Evolutionary conservation across 2,797 vertebrate species (phyloP), one percentile per base, ranked within the genome.

Genomic region (Micromesistius poutassou): DNA sequence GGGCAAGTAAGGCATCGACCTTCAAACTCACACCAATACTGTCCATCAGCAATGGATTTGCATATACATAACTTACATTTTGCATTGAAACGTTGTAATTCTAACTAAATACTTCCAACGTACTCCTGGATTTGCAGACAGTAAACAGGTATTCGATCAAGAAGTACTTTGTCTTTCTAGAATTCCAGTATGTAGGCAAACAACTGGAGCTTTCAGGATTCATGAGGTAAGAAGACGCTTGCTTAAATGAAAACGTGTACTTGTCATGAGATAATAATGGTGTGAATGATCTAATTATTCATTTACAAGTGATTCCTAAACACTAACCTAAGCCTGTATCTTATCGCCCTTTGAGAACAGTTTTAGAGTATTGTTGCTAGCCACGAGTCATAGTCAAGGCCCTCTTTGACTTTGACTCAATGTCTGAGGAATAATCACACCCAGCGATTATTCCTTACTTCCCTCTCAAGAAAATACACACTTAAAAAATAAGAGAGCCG

Each of bases 61-160:
- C 38, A 55, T 40, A 74, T 28, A 76, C 68, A 75, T 75, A 70
- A 33, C 79, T 80, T 30, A 68, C 30, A 76, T 22, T 77, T 86
- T 91, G 89, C 87, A 90, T 83, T 92, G 87, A 88, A 86, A 86
- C 85, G 85, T 81, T 85, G 73, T 77, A 74, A 87, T 89, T 85
- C 82, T 80, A 88, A 85, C 84, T 70, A 88, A 85, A 86, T 12
- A 28, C 82, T 88, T 50, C 82, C 9, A 4, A 79, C 76, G 9
- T 66, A 66, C 62, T 66, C 62, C 62, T 66, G 25, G 8, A 28
- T 25, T 66, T 25, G 62, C 62, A 66, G 74, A 84, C 79, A 38
- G 74, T 74, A 80, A 70, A 78, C 76, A 73, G 5, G 25, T 38
- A 31, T 46, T 77, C 36, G 66, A 83, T 83, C 78, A 83, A 79